Percentiles rank a stretch among this genome's conserved stretches.
Evolutionary conservation across 2,113 vertebrate species (phyloP).

Genomic region (Sylvietta virens): DNA sequence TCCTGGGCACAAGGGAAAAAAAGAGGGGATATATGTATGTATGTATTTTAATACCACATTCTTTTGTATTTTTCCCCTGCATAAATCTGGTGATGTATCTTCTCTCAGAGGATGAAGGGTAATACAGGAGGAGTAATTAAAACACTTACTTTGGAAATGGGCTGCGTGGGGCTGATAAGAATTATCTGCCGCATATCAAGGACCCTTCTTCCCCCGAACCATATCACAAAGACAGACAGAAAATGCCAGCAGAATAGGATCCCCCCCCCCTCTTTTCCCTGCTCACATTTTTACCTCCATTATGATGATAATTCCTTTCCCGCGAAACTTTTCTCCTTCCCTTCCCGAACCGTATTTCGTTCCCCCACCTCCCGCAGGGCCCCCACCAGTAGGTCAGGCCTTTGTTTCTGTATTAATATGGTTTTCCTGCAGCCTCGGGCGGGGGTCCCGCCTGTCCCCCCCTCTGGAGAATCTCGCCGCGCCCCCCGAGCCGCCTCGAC

Average conservation of each 20-base stretch:
- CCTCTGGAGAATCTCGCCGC: not conserved
- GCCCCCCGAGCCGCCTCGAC: not conserved
- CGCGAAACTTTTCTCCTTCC: slow-evolving; percentile 47
- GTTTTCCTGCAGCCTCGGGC: not conserved
- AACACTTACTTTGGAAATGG: slow-evolving; percentile 74
- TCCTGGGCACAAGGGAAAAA: not conserved
- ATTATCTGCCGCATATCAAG: slow-evolving; percentile 75
- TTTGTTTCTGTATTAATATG: slow-evolving; percentile 9
- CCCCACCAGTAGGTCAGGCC: not conserved
- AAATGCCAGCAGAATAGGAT: slow-evolving; percentile 72
- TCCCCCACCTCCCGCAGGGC: not conserved
- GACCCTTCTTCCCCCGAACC: slow-evolving; percentile 70
- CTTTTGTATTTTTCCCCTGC: not conserved
- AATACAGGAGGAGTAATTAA: slow-evolving; percentile 75
- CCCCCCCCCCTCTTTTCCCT: not conserved
- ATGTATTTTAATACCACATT: slow-evolving; percentile 29
- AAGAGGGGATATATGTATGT: not conserved
- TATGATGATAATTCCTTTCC: slow-evolving; percentile 68
- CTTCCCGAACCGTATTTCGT: slow-evolving; percentile 14
- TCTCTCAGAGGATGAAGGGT: slow-evolving; percentile 62
- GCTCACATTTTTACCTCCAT: slow-evolving; percentile 62
- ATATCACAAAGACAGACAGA: slow-evolving; percentile 74
- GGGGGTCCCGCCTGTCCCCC: not conserved
- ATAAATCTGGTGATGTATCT: slow-evolving; percentile 67
- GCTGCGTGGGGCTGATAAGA: slow-evolving; percentile 77